Evolutionary conservation across 2,113 vertebrate species (phyloP).

Genomic region (Canis aureus): DNA sequence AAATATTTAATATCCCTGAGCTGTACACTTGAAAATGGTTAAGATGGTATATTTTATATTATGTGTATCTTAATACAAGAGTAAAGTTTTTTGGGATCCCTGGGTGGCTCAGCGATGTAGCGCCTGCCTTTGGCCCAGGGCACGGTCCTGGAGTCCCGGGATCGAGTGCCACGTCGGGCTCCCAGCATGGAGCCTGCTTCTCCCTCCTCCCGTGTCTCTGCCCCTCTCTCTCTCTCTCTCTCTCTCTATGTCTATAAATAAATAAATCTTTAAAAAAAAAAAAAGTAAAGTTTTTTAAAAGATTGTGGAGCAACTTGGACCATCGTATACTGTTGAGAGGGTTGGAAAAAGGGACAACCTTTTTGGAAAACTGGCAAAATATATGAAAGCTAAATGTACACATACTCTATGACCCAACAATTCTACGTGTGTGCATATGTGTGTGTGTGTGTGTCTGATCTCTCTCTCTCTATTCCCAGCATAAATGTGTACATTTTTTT

Average conservation of each 20-base stretch:
- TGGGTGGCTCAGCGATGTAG: too few relatives aligned
- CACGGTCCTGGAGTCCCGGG: too few relatives aligned
- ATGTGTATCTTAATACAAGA: neutral
- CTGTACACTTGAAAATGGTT: neutral
- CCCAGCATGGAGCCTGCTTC: too few relatives aligned
- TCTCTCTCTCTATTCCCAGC: neutral
- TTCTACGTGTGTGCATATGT: neutral
- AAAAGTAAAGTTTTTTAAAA: neutral
- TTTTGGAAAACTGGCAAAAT: slow-evolving; percentile 2
- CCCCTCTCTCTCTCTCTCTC: too few relatives aligned
- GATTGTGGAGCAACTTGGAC: neutral
- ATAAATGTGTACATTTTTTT: neutral
- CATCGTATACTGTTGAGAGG: neutral
- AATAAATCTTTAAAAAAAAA: too few relatives aligned
- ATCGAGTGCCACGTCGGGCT: too few relatives aligned
- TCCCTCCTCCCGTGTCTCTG: too few relatives aligned
- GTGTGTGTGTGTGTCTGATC: neutral
- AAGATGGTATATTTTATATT: neutral
- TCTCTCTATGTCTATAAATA: too few relatives aligned
- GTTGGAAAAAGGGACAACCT: neutral
- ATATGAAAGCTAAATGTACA: neutral
- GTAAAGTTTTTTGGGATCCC: neutral
- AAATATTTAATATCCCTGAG: neutral
- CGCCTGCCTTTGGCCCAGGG: too few relatives aligned
- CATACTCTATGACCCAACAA: neutral